These are phyloP conservation scores for Aselliscus stoliczkanus DNA, from an alignment of 2,797 vertebrate species.

Conservation along the genomic window DNA sequence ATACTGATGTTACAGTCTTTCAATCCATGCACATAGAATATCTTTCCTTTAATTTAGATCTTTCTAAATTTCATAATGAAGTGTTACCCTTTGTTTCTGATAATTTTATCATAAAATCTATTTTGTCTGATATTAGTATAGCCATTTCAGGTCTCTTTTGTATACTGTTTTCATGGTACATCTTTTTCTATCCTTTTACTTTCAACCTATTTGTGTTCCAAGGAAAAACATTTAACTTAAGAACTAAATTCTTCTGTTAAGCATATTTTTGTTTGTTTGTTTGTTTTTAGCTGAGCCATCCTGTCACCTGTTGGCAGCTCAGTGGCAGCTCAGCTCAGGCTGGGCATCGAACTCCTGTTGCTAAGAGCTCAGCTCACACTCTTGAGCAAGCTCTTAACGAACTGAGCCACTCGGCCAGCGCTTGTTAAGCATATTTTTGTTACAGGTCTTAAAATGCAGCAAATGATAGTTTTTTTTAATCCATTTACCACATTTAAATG, in stretches of 20 bases:
- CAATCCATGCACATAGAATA: not conserved
- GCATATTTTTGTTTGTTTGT: constrained; percentile 38
- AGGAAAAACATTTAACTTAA: constrained; percentile 22
- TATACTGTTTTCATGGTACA: not conserved
- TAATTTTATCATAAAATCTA: not conserved
- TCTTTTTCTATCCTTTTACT: not conserved
- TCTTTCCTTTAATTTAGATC: not conserved
- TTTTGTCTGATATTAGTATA: not conserved
- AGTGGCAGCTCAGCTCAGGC: too few relatives aligned
- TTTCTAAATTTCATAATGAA: constrained; percentile 17
- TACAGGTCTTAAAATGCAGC: constrained; percentile 5
- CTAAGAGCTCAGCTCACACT: too few relatives aligned
- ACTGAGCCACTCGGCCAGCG: too few relatives aligned
- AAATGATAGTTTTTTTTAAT: constrained; percentile 34
- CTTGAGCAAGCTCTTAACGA: too few relatives aligned
- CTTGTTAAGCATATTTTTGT: constrained; percentile 30
- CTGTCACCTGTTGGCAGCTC: too few relatives aligned
- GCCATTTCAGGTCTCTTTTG: not conserved
- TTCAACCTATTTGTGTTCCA: constrained; percentile 22
- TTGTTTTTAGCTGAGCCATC: too few relatives aligned
- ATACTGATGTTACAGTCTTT: not conserved
- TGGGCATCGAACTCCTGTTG: too few relatives aligned
- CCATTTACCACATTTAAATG: constrained; percentile 22
- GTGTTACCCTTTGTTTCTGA: not conserved
- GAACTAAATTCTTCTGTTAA: constrained; percentile 17